Percentiles rank a stretch among this genome's conserved stretches.
phyloP scores from a whole-genome alignment of 2,113 vertebrate species.

The Blennius ocellaris region DNA sequence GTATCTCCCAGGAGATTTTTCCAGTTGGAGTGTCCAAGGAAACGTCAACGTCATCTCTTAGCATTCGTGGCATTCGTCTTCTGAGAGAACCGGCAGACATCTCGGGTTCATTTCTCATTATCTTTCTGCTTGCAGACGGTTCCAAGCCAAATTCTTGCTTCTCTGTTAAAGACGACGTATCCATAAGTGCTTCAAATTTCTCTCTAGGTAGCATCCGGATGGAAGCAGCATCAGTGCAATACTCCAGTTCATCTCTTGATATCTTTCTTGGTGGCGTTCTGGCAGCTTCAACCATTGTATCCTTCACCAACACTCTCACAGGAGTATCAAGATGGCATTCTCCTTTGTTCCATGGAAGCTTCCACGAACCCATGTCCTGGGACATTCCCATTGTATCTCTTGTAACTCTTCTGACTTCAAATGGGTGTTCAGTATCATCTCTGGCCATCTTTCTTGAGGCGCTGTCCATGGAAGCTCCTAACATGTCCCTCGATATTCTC shows the following conservation, averaged over 20 bases:
- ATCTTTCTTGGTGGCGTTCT: constrained; percentile 58
- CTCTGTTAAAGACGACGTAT: constrained; percentile 37
- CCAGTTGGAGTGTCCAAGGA: constrained; percentile 51
- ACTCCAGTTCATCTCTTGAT: constrained; percentile 73
- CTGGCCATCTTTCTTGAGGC: constrained; percentile 54
- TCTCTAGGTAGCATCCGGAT: constrained; percentile 61
- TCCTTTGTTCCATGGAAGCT: constrained; percentile 45
- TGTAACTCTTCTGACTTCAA: constrained; percentile 56
- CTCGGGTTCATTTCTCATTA: constrained; percentile 60
- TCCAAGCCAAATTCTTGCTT: constrained; percentile 59
- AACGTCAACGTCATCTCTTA: constrained; percentile 53
- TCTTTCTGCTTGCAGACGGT: constrained; percentile 38
- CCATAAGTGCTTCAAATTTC: constrained; percentile 46
- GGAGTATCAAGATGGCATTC: constrained; percentile 60
- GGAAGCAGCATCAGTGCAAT: constrained; percentile 50
- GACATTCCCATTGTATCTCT: constrained; percentile 66
- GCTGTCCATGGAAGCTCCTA: constrained; percentile 65
- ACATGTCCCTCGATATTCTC: constrained; percentile 63
- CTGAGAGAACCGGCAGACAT: constrained; percentile 52
- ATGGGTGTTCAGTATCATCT: constrained; percentile 58
- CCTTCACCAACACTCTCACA: constrained; percentile 41
- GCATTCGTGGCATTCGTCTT: constrained; percentile 50
- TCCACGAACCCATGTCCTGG: constrained; percentile 58
- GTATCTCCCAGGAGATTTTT: constrained; percentile 61
- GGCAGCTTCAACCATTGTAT: constrained; percentile 51